Evolutionary conservation across 1,140 invertebrate species (phyloP).

Genomic region (Megalopta genalis): DNA sequence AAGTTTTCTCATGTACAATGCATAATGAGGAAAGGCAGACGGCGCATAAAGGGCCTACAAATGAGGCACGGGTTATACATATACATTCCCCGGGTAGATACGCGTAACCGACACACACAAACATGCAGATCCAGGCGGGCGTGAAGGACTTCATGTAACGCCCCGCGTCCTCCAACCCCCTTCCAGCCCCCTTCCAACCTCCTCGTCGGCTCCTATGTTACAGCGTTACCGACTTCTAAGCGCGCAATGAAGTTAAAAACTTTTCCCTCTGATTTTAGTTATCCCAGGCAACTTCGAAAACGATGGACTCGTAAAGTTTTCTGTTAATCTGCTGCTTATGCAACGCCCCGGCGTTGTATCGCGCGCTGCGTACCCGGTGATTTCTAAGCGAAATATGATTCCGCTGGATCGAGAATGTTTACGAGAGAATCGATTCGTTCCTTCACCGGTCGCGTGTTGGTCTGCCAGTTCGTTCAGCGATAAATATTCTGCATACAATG

Average conservation of each 20-base stretch:
- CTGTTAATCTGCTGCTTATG: conserved; percentile 28
- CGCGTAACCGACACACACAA: conserved; percentile 9
- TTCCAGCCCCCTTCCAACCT: neutral
- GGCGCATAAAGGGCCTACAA: conserved; percentile 78
- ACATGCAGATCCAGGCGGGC: neutral
- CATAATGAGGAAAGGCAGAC: conserved; percentile 79
- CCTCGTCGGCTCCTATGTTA: neutral
- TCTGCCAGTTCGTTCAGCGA: too few relatives aligned
- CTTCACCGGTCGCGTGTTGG: too few relatives aligned
- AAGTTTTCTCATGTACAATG: conserved; percentile 81
- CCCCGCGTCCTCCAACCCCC: neutral
- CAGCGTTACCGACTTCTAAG: conserved; percentile 32
- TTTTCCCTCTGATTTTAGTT: conserved; percentile 37
- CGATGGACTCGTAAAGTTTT: conserved; percentile 40
- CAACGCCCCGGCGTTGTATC: neutral
- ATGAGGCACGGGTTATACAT: conserved; percentile 72
- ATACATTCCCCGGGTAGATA: conserved; percentile 36
- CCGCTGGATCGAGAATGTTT: neutral
- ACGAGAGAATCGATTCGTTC: too few relatives aligned
- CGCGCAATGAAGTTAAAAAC: conserved; percentile 30
- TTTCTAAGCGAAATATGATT: neutral
- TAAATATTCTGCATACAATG: too few relatives aligned
- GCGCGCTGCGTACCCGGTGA: neutral
- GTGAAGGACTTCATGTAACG: conserved; percentile 19
- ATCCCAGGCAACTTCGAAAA: conserved; percentile 23